Evolutionary conservation across 2,888 invertebrate species (phyloP), one percentile per base, ranked within the genome.

Genomic region (Heteromurus nitidus): DNA sequence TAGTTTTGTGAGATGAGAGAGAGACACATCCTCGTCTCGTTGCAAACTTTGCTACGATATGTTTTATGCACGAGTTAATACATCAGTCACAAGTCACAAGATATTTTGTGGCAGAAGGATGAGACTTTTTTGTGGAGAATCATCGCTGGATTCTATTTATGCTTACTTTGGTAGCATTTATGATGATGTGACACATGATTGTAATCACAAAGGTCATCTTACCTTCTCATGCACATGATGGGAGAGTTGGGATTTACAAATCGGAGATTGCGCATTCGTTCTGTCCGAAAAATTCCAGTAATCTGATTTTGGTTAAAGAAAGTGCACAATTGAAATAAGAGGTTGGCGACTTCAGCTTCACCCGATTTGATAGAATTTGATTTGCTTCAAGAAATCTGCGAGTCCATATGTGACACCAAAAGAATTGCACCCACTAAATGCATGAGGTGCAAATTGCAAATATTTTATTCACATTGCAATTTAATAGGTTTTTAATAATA

Each of bases 1-100:
- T 30, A 75, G 30, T 20, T 9, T 26, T 30, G 30, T 9, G n/a
- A 18, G 58, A 28, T 13, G 11, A 24, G 55, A 22, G 20, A 60
- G 31, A 65, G 53, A 75, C 65, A 68, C 68, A 76, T 68, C 18
- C 60, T 76, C 75, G 67, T 75, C 68, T 60, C 68, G 76, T 68
- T 76, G 76, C 60, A 76, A 76, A 76, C 42, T 68, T 76, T 68
- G 55, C 68, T 30, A 65, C 58, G 75, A 68, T 76, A 76, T 76
- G 60, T 76, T 76, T 68, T 68, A 76, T 76, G 76, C 76, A 76
- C 76, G 76, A 76, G 60, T 76, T 68, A 60, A 60, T 76, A 68
- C 76, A 76, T 76, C 76, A 76, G 68, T 76, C 76, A 55, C 36
- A 36, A 74, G 74, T 74, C 74, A 74, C 50, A 50, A 50, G 64